These are phyloP conservation scores for Glossophaga mutica DNA, from an alignment of 2,797 vertebrate genomes.

Conservation along the genomic window DNA sequence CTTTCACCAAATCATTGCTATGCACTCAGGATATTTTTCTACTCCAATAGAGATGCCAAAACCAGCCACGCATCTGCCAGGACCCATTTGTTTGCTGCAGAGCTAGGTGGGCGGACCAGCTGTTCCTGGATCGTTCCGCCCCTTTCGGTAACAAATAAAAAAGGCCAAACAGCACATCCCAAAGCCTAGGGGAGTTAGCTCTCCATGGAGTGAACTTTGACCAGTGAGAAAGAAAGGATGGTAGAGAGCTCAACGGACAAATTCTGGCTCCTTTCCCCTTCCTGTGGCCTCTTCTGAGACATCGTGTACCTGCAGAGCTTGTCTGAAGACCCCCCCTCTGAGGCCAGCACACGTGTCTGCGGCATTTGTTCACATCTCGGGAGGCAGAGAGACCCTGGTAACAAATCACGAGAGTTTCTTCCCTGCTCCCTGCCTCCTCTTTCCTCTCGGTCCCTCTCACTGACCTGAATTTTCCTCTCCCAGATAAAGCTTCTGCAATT, in stretches of 20 bases:
- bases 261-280: neutral
- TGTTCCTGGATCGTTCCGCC: neutral
- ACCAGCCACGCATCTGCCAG: neutral
- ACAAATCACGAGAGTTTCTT: neutral
- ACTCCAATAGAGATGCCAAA: neutral
- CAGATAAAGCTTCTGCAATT: neutral
- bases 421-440: neutral
- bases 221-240: neutral
- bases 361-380: neutral
- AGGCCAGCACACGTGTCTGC: too few relatives aligned
- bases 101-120: neutral
- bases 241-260: neutral
- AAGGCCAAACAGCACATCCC: neutral
- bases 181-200: neutral
- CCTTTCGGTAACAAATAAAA: neutral
- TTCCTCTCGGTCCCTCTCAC: neutral
- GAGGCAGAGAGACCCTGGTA: neutral
- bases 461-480: slow-evolving; percentile 34
- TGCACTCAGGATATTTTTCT: neutral
- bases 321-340: neutral
- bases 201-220: neutral
- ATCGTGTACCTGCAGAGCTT: fast-evolving
- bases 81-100: neutral
- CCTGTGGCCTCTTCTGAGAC: neutral
- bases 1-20: neutral